phyloP scores from a whole-genome alignment of 2,888 invertebrate genomes.

The Seira ritae region DNA sequence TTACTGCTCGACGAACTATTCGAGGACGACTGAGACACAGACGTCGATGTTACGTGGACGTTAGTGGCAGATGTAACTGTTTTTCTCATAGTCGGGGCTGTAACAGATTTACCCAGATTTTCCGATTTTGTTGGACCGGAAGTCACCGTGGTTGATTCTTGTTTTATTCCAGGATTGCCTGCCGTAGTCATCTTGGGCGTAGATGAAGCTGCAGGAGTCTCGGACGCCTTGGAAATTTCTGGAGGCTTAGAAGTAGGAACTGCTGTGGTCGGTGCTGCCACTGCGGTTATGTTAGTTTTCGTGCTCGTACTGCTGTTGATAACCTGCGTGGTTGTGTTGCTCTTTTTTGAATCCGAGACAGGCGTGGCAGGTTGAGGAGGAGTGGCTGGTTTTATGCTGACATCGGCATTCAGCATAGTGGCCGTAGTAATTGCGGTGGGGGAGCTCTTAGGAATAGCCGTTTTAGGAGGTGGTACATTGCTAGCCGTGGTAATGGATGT shows the following conservation, averaged over 20 bases:
- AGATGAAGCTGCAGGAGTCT: conserved; percentile 3
- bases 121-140: background rate
- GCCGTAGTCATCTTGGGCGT: background rate
- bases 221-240: background rate
- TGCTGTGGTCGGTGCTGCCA: background rate
- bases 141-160: background rate
- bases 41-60: background rate
- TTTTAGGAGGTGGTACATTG: background rate
- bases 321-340: background rate
- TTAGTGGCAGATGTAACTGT: background rate
- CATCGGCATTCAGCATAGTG: conserved; percentile 45
- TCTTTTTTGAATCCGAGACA: background rate
- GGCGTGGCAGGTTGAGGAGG: background rate
- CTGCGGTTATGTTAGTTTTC: background rate
- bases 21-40: background rate
- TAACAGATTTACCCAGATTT: background rate
- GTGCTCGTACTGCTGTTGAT: background rate
- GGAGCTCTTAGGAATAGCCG: background rate
- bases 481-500: background rate
- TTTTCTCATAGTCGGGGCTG: background rate
- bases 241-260: background rate
- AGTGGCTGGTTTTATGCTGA: conserved; percentile 34
- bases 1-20: background rate
- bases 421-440: background rate
- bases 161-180: no score